Percentiles rank a stretch among this genome's conserved stretches.
phyloP scores from a whole-genome alignment of 2,888 invertebrate species.

The Agriotes lineatus region DNA sequence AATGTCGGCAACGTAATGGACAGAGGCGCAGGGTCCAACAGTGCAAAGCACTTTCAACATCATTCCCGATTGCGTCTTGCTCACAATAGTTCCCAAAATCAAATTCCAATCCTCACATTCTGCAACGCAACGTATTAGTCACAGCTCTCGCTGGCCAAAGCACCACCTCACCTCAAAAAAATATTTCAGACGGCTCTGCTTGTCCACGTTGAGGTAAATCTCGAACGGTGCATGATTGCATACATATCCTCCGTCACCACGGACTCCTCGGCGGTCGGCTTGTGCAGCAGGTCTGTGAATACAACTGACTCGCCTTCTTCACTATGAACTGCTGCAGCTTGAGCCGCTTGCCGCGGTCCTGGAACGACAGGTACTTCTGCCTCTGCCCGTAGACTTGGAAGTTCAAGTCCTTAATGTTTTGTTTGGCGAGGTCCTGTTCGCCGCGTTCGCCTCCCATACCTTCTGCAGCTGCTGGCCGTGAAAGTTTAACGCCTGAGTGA shows the following conservation, averaged over 20 bases:
- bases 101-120: constrained; percentile 82
- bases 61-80: constrained; percentile 79
- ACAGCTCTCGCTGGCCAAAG: too few relatives aligned
- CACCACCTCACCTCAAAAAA: constrained; percentile 78
- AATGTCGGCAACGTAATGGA: constrained; percentile 87
- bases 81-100: constrained; percentile 82
- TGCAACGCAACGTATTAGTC: constrained; percentile 60
- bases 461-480: constrained; percentile 91
- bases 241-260: constrained; percentile 74
- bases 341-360: constrained; percentile 84
- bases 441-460: constrained; percentile 88
- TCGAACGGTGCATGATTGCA: constrained; percentile 89
- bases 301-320: constrained; percentile 85
- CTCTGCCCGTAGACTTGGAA: constrained; percentile 83
- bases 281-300: constrained; percentile 70
- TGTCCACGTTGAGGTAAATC: constrained; percentile 84
- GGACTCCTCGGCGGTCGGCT: constrained; percentile 67
- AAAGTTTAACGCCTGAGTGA: constrained; percentile 83
- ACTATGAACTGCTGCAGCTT: constrained; percentile 90
- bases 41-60: constrained; percentile 88
- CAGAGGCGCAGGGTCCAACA: constrained; percentile 78
- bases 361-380: constrained; percentile 85
- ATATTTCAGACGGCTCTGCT: constrained; percentile 80
- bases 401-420: constrained; percentile 73
- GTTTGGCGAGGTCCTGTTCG: constrained; percentile 77